Conservation (phyloP, 1,140 invertebrate genomes). For the Saccostrea echinata region DNA sequence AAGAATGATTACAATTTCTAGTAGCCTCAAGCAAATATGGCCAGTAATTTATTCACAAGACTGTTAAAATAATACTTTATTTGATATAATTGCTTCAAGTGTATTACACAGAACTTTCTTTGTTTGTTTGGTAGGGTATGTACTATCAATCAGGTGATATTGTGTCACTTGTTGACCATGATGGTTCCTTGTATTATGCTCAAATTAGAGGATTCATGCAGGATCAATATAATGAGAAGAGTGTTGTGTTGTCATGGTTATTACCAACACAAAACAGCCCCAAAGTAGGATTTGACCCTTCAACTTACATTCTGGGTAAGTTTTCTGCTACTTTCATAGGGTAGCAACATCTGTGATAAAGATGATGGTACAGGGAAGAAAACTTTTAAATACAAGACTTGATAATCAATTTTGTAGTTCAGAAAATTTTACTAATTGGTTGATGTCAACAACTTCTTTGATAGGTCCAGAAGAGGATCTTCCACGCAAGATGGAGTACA, state of each 20-base stretch:
- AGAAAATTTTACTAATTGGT: no score
- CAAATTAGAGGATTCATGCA: constrained; percentile 93
- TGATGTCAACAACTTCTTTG: constrained; percentile 45
- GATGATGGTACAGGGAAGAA: no score
- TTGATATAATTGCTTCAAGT: no score
- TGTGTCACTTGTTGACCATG: constrained; percentile 89
- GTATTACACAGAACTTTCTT: no score
- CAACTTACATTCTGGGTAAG: constrained; percentile 92
- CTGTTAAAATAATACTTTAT: no score
- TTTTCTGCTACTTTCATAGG: background rate
- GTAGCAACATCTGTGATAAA: no score
- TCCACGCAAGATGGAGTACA: constrained; percentile 90
- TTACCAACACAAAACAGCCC: constrained; percentile 90
- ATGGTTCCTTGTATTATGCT: constrained; percentile 91
- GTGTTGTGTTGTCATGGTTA: constrained; percentile 95
- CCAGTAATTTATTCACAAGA: no score
- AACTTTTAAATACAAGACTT: no score
- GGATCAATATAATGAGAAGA: constrained; percentile 96
- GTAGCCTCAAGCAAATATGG: no score
- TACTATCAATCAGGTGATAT: constrained; percentile 95
- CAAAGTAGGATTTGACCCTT: constrained; percentile 90
- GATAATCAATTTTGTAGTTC: no score
- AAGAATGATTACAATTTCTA: no score
- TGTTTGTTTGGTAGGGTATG: constrained; percentile 81
- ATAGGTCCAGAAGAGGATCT: constrained; percentile 95